Conservation (phyloP, 2,888 invertebrate species). For the Parochlus steinenii region DNA sequence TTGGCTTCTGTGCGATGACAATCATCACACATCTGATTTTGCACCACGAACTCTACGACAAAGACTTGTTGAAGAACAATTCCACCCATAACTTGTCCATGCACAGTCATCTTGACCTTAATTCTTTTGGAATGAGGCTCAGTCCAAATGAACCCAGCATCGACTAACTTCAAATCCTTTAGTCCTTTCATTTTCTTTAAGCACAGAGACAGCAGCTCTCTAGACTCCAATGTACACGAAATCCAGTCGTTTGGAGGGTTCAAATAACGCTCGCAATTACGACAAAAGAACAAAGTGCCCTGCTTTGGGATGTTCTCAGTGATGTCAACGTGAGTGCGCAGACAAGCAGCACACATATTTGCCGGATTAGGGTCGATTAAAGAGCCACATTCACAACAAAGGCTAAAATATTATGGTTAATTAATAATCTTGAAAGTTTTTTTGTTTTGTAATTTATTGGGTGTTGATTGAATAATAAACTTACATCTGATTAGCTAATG, state of each 20-base stretch:
- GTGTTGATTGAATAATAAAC: too few species aligned
- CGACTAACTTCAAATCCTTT: constrained; percentile 74
- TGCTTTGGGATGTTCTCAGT: constrained; percentile 94
- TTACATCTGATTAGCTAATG: too few species aligned
- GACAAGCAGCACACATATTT: constrained; percentile 93
- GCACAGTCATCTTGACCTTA: constrained; percentile 88
- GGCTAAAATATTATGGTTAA: constrained; percentile 29
- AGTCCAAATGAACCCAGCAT: constrained; percentile 97
- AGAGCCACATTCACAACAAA: constrained; percentile 90
- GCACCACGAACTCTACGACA: constrained; percentile 80
- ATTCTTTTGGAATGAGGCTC: constrained; percentile 97
- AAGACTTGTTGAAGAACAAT: constrained; percentile 89
- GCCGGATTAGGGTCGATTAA: constrained; percentile 88
- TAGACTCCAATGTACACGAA: constrained; percentile 69
- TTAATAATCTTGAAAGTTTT: not conserved
- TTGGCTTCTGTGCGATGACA: constrained; percentile 96
- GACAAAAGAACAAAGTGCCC: constrained; percentile 74
- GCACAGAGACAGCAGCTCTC: constrained; percentile 78
- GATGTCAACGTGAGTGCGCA: constrained; percentile 83
- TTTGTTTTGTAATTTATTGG: too few species aligned
- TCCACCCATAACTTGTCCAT: constrained; percentile 85
- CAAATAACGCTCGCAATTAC: constrained; percentile 85
- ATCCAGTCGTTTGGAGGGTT: constrained; percentile 88
- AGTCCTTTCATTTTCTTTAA: constrained; percentile 83
- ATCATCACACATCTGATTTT: constrained; percentile 92